Percentiles rank a stretch among this genome's conserved stretches.
These are phyloP conservation scores for Tetragonula carbonaria DNA, from an alignment of 2,888 invertebrate species.

Conservation along the genomic window DNA sequence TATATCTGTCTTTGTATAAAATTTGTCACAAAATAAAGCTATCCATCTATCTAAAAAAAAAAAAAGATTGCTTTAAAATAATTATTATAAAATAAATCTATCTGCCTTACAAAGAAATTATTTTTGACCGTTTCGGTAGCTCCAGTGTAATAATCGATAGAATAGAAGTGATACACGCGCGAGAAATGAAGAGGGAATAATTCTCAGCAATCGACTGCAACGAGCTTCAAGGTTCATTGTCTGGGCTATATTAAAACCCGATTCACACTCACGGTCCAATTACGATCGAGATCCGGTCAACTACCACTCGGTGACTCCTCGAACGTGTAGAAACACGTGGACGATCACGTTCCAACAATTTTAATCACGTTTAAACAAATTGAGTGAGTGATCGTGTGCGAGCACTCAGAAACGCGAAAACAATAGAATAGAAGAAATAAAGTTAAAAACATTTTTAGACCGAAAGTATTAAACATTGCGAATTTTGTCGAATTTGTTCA, in stretches of 20 bases:
- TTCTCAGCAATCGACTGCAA: neutral
- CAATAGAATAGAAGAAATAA: neutral
- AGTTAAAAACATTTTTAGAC: neutral
- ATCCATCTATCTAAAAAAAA: too few relatives aligned
- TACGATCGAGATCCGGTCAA: conserved; percentile 14
- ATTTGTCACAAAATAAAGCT: too few relatives aligned
- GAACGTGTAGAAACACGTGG: neutral
- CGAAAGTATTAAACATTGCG: fast-evolving
- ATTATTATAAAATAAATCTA: too few relatives aligned
- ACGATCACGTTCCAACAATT: conserved; percentile 6
- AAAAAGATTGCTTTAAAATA: too few relatives aligned
- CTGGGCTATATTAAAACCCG: conserved; percentile 11
- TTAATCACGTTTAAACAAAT: neutral
- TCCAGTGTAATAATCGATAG: too few relatives aligned
- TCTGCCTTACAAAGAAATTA: too few relatives aligned
- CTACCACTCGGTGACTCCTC: neutral
- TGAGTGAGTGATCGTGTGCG: too few relatives aligned
- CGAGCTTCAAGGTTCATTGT: conserved; percentile 9
- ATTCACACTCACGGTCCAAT: conserved; percentile 12
- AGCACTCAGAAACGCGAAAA: neutral
- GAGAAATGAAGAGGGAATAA: neutral
- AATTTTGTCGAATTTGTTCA: too few relatives aligned
- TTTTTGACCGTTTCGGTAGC: too few relatives aligned
- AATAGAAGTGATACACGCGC: neutral
- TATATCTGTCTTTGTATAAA: too few relatives aligned